Conservation (phyloP, 30 jellyfish, hydroid and myxozoan genomes). For the Phacellophora camtschatica region DNA sequence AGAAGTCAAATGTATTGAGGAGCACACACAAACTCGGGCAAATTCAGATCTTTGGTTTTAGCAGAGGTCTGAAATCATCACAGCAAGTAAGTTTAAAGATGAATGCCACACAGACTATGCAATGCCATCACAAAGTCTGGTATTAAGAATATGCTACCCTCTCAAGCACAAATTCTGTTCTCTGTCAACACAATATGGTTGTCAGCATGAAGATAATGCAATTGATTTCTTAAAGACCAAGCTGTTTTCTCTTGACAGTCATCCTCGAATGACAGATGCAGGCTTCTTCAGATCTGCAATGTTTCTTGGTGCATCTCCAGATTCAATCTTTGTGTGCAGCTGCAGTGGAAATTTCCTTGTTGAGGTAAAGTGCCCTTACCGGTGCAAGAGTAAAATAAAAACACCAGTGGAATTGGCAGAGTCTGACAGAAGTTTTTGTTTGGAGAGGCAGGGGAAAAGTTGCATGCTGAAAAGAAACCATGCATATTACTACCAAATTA, state of each 20-base stretch:
- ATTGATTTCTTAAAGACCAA: neutral
- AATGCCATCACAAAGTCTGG: neutral
- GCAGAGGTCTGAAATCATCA: neutral
- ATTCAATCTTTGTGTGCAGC: neutral
- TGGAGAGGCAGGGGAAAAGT: neutral
- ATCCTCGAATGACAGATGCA: no score
- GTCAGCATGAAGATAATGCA: conserved; percentile 1
- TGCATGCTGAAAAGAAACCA: neutral
- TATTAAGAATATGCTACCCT: neutral
- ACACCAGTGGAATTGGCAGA: neutral
- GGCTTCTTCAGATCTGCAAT: neutral
- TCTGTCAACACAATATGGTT: neutral
- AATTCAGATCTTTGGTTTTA: neutral
- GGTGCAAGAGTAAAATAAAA: neutral
- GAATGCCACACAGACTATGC: neutral
- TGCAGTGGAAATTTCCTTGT: neutral
- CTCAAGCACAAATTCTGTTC: neutral
- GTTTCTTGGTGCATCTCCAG: conserved; percentile 24
- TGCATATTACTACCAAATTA: neutral
- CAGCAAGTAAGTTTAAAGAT: neutral
- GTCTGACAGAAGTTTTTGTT: neutral
- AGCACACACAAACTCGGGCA: neutral
- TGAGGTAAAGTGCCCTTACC: conserved; percentile 17
- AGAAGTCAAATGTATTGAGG: no score
- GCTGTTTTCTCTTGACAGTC: no score